Evolutionary conservation across 2,113 vertebrate species (phyloP), one percentile per base, ranked within the genome.

Genomic region (Chloropsis cyanopogon): DNA sequence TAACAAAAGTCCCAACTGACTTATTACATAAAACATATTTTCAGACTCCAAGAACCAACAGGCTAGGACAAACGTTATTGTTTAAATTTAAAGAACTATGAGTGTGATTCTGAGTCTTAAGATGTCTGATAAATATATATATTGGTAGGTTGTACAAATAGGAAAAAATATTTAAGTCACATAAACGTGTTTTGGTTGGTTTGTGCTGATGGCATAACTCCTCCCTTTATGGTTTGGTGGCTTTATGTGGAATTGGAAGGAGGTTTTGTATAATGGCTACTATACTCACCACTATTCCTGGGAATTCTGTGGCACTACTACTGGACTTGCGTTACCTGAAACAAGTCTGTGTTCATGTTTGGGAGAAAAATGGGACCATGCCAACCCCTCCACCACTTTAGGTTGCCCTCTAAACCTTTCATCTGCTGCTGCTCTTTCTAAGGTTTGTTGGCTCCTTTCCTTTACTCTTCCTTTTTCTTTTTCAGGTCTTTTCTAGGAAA

Each of bases 11-110:
- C 76, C 47, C 35, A 90, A 86, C 68, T 39, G 75, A 77, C 41
- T 42, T 25, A 82, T 85, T 94, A 88, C 53, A 88, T 92, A 90
- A 95, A 93, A 71, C 33, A 21, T 31, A 53, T 77, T 88, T 92
- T 86, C 82, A 80, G 41, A 42, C 54, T 80, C 54, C 17, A 5
- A 68, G 59, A 64, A 61, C 54, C 1, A 10, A 65, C 79, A 59
- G 90, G 68, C 50, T 33, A 11, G 35, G 88, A 57, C 60, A 87
- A 85, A 93, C 0, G 2, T 49, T 57, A 50, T 69, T 83, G 76
- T 93, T 97, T 94, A 90, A 87, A 81, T 65, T 69, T 83, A 33
- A 65, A 83, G 56, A 70, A 54, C 33, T 50, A 59, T 33, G 73
- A 87, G 33, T 61, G 24, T 79, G 42, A 57, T 83, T 90, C 46